phyloP scores from a whole-genome alignment of 2,888 invertebrate species.

The Dynastes hyllus region DNA sequence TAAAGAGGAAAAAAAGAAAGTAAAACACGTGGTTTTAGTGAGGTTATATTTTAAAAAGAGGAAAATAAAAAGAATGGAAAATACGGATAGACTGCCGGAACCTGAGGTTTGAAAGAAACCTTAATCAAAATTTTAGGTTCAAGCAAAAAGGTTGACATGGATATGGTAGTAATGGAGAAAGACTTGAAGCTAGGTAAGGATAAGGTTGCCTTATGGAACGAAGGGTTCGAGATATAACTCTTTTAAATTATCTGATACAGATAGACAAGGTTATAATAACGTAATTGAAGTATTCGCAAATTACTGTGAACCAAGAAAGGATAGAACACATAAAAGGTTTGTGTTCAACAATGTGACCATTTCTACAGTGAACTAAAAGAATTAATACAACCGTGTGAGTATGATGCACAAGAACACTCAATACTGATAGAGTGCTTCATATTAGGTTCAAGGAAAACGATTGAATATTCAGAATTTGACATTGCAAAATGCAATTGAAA shows the following conservation, averaged over 20 bases:
- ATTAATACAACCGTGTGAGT: constrained; percentile 51
- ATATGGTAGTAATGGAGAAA: constrained; percentile 50
- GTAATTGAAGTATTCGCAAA: constrained; percentile 51
- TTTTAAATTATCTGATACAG: constrained; percentile 45
- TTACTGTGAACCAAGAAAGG: constrained; percentile 52
- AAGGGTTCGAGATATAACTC: constrained; percentile 49
- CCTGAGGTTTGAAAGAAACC: constrained; percentile 1
- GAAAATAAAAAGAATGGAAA: not conserved
- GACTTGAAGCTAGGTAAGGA: constrained; percentile 38
- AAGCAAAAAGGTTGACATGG: constrained; percentile 49
- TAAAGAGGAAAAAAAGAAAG: not conserved
- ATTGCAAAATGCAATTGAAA: constrained; percentile 34
- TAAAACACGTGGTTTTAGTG: not conserved
- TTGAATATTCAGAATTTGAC: constrained; percentile 44
- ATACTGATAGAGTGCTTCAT: constrained; percentile 53
- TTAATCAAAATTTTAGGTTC: constrained; percentile 10
- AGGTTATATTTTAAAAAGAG: not conserved
- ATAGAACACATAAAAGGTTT: constrained; percentile 53
- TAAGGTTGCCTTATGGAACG: constrained; percentile 51
- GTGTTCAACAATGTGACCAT: constrained; percentile 52
- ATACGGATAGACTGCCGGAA: constrained; percentile 5
- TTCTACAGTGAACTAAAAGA: constrained; percentile 50
- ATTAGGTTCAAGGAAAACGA: constrained; percentile 52
- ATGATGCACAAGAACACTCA: constrained; percentile 50
- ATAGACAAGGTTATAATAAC: constrained; percentile 32